These are phyloP conservation scores for Heliangelus exortis DNA, from an alignment of 2,797 vertebrate species.

Conservation along the genomic window DNA sequence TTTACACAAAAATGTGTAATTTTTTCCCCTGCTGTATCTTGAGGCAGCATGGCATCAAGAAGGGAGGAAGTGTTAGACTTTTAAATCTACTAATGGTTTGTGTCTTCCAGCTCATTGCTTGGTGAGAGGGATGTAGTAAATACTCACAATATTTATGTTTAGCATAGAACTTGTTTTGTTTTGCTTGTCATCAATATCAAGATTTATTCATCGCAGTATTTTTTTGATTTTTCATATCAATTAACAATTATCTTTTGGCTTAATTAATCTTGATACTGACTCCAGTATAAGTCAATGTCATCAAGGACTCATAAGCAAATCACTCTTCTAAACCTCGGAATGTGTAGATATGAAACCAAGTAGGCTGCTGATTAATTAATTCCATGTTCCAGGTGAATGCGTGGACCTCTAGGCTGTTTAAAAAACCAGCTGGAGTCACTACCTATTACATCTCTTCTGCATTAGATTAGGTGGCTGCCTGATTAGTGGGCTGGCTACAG, in stretches of 20 bases:
- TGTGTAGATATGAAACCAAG: neutral
- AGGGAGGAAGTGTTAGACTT: neutral
- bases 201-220: constrained; percentile 71
- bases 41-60: neutral
- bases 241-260: constrained; percentile 68
- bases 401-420: neutral
- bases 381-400: constrained; percentile 19
- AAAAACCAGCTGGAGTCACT: neutral
- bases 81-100: neutral
- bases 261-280: constrained; percentile 71
- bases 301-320: neutral
- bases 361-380: constrained; percentile 24
- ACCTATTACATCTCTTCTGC: neutral
- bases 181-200: constrained; percentile 63
- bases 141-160: constrained; percentile 29
- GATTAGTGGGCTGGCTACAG: neutral
- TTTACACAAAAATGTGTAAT: neutral
- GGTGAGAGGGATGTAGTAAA: neutral
- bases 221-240: constrained; percentile 71
- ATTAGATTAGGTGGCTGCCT: neutral
- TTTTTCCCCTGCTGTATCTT: neutral
- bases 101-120: neutral
- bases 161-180: constrained; percentile 23
- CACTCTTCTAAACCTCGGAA: neutral
- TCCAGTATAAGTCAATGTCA: constrained; percentile 41